Percentiles rank a stretch among this genome's conserved stretches.
phyloP scores from a whole-genome alignment of 2,113 vertebrate species.

The Fregata magnificens region DNA sequence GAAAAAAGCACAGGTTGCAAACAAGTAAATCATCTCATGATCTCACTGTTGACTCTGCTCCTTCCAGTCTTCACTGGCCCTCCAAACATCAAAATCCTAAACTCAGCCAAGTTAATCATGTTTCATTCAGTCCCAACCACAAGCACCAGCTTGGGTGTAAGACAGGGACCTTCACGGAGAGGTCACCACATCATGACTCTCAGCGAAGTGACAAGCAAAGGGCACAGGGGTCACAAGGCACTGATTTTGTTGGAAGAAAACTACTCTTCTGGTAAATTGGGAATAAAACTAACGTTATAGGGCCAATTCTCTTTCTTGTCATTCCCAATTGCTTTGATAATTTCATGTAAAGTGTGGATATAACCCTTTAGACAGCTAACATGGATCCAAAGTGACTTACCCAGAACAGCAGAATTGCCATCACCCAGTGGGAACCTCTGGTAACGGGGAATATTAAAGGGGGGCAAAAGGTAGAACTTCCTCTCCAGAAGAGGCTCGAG shows the following conservation, averaged over 20 bases:
- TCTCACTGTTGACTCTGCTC: not conserved
- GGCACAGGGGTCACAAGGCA: not conserved
- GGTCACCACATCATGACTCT: not conserved
- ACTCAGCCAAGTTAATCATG: not conserved
- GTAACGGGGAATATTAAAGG: constrained; percentile 91
- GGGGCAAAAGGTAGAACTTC: constrained; percentile 90
- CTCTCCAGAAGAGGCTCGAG: constrained; percentile 94
- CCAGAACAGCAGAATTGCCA: constrained; percentile 89
- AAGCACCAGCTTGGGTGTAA: not conserved
- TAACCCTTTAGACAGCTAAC: not conserved
- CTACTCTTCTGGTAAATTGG: not conserved
- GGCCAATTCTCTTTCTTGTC: not conserved
- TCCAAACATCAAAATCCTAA: not conserved
- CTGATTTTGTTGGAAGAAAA: not conserved
- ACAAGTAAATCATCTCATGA: not conserved
- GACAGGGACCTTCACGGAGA: not conserved
- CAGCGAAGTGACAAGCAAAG: not conserved
- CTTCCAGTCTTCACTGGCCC: not conserved
- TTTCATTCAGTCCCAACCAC: not conserved
- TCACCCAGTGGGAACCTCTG: constrained; percentile 96
- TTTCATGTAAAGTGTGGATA: not conserved
- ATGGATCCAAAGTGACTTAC: constrained; percentile 51
- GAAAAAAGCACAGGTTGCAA: not conserved
- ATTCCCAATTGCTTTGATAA: not conserved
- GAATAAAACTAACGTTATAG: not conserved